Base-by-base conservation (phyloP, 2,888 invertebrate species). In the Cataglyphis rosenhaueri region DNA sequence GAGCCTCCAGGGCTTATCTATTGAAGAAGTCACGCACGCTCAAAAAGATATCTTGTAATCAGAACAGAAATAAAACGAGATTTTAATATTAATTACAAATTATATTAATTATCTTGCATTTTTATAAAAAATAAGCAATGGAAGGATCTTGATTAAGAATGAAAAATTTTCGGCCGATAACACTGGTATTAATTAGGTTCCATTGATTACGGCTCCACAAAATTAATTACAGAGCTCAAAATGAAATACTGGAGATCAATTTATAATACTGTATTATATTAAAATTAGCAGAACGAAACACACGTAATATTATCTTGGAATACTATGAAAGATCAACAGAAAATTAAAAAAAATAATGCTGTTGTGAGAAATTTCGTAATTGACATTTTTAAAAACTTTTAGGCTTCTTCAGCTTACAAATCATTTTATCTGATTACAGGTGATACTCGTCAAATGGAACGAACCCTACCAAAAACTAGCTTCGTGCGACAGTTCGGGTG, bases 391-490 rank as follows among this genome's bases (percentile, higher is more conserved):
- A 71, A 25, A 12, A 52, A 38, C 55, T 48, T 29, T 65, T n/a
- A 0, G 0, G 1, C 3, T n/a, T 52, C n/a, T n/a, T 52, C 6
- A 75, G 10, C 18, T 38, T 29, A 32, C 1, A 8, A 52, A 4
- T 12, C 38, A 21, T 12, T 18, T 9, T 70, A 3, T 75, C 21
- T 76, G 25, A 8, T 87, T 84, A 48, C 95, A 98, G 98, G 98
- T 98, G 82, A 98, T 98, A 89, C 95, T 99, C 82, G 99, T 99
- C 52, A 98, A 98, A 95, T 99, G 99, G 99, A 99, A 99, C 95
- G 98, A 98, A 94, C 98, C 99, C 0, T 99, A 99, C 94, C 99
- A 99, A 95, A 99, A 99, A 95, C 95, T 99, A 90, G 99, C 99
- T 8, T 99, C 99, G 6, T 99, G 99, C 95, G 99, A 99, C 96